These are phyloP conservation scores for Callipepla californica DNA, from an alignment of 2,113 vertebrate species.

Conservation along the genomic window DNA sequence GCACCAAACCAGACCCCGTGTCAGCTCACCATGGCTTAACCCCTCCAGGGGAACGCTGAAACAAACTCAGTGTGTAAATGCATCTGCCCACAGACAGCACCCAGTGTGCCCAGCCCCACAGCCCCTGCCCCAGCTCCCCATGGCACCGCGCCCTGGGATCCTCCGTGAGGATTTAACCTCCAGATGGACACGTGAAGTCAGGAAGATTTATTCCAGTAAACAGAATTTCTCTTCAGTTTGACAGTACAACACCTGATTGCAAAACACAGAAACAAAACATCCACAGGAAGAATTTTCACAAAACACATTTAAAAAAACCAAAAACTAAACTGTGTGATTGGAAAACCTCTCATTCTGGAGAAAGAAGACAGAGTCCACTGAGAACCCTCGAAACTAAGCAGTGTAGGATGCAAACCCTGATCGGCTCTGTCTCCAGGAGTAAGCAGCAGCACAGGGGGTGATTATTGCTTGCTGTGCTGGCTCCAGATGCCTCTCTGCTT, in stretches of 20 bases:
- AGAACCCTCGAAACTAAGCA: conserved; percentile 67
- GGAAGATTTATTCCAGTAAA: conserved; percentile 68
- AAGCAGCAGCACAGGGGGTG: not conserved
- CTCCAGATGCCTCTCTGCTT: not conserved
- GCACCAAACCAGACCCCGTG: not conserved
- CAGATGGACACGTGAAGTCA: conserved; percentile 3
- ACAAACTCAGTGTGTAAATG: not conserved
- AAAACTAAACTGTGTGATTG: not conserved
- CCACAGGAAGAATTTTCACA: conserved; percentile 56
- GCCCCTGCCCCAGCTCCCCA: not conserved
- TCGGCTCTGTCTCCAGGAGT: not conserved
- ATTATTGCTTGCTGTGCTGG: conserved; percentile 53
- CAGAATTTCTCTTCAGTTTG: conserved; percentile 62
- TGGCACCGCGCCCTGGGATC: not conserved
- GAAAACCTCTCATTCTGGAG: conserved; percentile 32
- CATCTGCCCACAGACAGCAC: not conserved
- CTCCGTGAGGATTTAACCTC: not conserved
- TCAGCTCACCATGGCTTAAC: not conserved
- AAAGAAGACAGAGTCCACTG: not conserved
- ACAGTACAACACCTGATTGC: conserved; percentile 37
- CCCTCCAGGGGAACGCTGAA: not conserved
- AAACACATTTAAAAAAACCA: not conserved
- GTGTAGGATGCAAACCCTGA: conserved; percentile 57
- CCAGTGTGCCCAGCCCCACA: not conserved
- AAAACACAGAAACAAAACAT: conserved; percentile 55